phyloP scores from a whole-genome alignment of 2,797 vertebrate genomes.

The Lutjanus argentimaculatus region DNA sequence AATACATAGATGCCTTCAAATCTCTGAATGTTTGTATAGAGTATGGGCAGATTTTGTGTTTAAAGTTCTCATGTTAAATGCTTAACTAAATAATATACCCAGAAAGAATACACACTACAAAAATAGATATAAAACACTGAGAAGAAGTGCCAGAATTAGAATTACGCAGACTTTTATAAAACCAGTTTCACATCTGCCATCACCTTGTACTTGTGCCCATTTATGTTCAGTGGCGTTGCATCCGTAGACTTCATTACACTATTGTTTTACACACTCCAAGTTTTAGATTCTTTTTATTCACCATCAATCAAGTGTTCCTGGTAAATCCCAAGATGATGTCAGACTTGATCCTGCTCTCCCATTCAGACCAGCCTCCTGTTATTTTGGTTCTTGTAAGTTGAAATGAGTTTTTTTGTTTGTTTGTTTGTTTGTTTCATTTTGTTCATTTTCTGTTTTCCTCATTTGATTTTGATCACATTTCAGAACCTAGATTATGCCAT shows the following conservation, averaged over 20 bases:
- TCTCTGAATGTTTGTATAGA: conserved; percentile 79
- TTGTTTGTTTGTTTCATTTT: not conserved
- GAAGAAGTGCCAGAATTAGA: conserved; percentile 60
- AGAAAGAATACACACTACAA: conserved; percentile 66
- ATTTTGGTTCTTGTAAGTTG: conserved; percentile 87
- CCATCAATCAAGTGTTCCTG: conserved; percentile 78
- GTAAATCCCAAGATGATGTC: conserved; percentile 86
- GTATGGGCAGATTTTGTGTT: conserved; percentile 51
- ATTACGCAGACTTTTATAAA: conserved; percentile 50
- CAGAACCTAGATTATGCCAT: conserved; percentile 2
- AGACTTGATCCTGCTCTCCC: conserved; percentile 76
- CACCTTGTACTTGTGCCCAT: conserved; percentile 48
- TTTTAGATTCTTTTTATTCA: conserved; percentile 62
- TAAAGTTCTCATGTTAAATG: conserved; percentile 45
- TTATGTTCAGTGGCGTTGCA: conserved; percentile 62
- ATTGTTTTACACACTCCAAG: conserved; percentile 66
- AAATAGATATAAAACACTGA: conserved; percentile 65
- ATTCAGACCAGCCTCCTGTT: conserved; percentile 78
- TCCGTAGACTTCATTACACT: conserved; percentile 52
- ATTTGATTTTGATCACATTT: conserved; percentile 37
- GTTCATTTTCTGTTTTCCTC: conserved; percentile 33
- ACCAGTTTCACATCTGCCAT: conserved; percentile 50
- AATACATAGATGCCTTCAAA: conserved; percentile 75
- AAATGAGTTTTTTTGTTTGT: conserved; percentile 22
- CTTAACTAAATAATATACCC: conserved; percentile 58